Conservation (phyloP, 2,113 vertebrate genomes). For the Cichladusa arquata region DNA sequence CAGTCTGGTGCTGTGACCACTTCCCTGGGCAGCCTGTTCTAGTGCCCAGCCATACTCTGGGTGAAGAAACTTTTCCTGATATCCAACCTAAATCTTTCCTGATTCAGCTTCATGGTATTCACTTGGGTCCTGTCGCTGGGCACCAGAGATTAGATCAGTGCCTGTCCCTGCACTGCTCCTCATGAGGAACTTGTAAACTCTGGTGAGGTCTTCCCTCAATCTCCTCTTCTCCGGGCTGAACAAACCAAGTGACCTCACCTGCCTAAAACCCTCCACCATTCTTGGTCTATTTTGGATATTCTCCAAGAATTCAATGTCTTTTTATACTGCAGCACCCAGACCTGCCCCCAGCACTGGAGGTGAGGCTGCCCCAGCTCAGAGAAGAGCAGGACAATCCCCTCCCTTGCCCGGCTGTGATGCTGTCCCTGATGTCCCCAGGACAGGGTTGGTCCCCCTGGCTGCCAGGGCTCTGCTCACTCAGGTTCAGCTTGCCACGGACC, state of each 20-base stretch:
- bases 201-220: not conserved
- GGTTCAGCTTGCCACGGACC: accelerated
- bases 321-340: not conserved
- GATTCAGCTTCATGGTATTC: not conserved
- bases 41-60: accelerated
- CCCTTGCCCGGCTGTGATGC: accelerated
- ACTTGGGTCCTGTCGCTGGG: not conserved
- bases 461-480: not conserved
- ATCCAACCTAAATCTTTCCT: not conserved
- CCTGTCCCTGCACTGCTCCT: not conserved
- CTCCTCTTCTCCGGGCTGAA: not conserved
- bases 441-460: not conserved
- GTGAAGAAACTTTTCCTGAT: not conserved
- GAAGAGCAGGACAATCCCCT: not conserved
- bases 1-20: not conserved
- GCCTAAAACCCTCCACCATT: not conserved
- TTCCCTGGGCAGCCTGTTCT: not conserved
- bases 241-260: not conserved
- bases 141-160: not conserved
- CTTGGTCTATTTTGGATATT: not conserved
- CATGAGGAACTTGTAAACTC: not conserved
- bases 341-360: accelerated
- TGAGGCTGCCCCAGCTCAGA: accelerated
- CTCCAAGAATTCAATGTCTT: no score
- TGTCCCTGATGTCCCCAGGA: not conserved